Base-by-base conservation (phyloP, 2,797 vertebrate genomes). In the Mormyrops boulengeri region DNA sequence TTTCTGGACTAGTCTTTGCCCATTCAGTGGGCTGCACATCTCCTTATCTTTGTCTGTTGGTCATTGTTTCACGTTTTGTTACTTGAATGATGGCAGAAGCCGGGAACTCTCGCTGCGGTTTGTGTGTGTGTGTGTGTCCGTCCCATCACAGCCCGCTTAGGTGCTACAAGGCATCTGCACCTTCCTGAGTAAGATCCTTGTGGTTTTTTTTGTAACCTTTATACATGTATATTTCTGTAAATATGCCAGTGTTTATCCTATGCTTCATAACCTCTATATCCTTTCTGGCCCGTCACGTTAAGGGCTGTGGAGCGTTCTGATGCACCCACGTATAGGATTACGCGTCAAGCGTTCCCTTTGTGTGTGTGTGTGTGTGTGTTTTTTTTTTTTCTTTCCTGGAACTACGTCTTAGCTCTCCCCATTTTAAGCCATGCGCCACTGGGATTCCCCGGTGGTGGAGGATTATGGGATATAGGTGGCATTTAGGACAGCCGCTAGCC, bases 401-500 rank as follows among this genome's bases (percentile, higher is more conserved):
- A n/a, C 26, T n/a, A 30, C 4, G 6, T 41, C 82, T 49, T 66
- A 17, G 26, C 44, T 89, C 89, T 80, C 44, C 52, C 53, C 4
- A 1, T 90, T 89, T 90, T 92, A 89, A 89, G 44, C 53, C 57
- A 34, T 38, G 82, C 77, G 19, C 60, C 89, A 50, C 90, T 19
- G 41, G 73, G 80, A 86, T 85, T 90, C 87, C 91, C 88, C 90
- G n/a, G 84, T 8, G 44, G 66, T 49, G 69, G 57, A 85, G 30
- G 66, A 41, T 80, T 80, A 38, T 89, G 88, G 84, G 47, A 85
- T 85, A 50, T n/a, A 30, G 49, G 91, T 91, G 91, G 92, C 91
- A 91, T 14, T 89, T 92, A 90, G 85, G 60, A 22, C 14, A 62
- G 17, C 49, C 22, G 90, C 92, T 93, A 91, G 93, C 93, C 93